A percentile compares a stretch with the other conserved stretches of the same genome.
These are phyloP conservation scores for Dolichoris vasculosae DNA, from an alignment of 1,140 invertebrate genomes.

Conservation along the genomic window DNA sequence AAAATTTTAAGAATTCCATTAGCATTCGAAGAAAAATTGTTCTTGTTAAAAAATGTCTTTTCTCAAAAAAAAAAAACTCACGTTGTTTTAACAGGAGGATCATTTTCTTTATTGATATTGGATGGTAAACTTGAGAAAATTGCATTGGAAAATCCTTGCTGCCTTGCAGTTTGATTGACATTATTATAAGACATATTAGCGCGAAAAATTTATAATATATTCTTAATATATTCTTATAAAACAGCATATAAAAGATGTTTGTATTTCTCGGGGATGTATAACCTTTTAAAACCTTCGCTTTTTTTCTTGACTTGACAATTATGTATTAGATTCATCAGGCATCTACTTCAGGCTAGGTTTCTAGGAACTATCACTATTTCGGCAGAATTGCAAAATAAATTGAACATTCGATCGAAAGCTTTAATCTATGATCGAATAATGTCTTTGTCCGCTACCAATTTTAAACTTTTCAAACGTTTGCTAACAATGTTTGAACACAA, in stretches of 20 bases:
- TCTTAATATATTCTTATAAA: slow-evolving; percentile 22
- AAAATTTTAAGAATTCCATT: too few species aligned
- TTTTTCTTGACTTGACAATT: slow-evolving; percentile 42
- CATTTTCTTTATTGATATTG: slow-evolving; percentile 62
- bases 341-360: neutral
- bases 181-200: slow-evolving; percentile 46
- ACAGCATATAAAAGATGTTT: slow-evolving; percentile 20
- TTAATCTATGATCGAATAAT: neutral
- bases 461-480: slow-evolving; percentile 32
- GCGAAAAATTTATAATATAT: slow-evolving; percentile 11
- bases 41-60: neutral
- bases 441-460: slow-evolving; percentile 4
- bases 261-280: slow-evolving; percentile 29
- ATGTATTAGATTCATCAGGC: slow-evolving; percentile 29
- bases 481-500: neutral
- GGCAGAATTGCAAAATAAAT: neutral
- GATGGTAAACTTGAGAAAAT: slow-evolving; percentile 65
- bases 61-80: slow-evolving; percentile 54
- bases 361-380: neutral
- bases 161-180: slow-evolving; percentile 28
- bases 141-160: slow-evolving; percentile 62
- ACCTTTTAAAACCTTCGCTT: slow-evolving; percentile 37
- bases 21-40: too few species aligned
- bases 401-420: neutral
- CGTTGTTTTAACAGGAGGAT: slow-evolving; percentile 52